Evolutionary conservation across 2,797 vertebrate genomes (phyloP).

Genomic region (Emydoidea blandingii): DNA sequence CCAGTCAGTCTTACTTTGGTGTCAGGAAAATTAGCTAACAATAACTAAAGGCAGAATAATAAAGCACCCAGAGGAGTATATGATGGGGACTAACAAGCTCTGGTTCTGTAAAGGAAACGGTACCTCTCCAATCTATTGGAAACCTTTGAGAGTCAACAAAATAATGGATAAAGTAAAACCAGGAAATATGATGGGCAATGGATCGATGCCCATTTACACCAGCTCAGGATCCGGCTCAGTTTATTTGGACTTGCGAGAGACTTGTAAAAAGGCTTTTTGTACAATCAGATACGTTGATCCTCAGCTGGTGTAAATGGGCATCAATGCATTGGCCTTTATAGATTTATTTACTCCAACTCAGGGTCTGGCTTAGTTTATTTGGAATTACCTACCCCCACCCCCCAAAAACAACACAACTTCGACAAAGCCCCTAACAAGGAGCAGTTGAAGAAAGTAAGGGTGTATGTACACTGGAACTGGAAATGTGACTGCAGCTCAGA

Average conservation of each 20-base stretch:
- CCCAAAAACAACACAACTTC: too few species aligned
- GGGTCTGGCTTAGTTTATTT: rapidly evolving
- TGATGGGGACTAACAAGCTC: not conserved
- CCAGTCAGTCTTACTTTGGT: not conserved
- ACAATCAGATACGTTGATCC: too few species aligned
- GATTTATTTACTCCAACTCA: not conserved
- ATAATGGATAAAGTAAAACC: not conserved
- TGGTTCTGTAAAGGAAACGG: not conserved
- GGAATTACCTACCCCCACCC: not conserved
- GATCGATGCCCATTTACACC: not conserved
- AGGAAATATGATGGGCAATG: not conserved
- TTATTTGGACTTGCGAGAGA: not conserved
- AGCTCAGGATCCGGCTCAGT: not conserved
- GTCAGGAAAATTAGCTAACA: not conserved
- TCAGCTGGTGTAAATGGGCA: too few species aligned
- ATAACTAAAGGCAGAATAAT: not conserved
- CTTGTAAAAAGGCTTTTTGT: too few species aligned
- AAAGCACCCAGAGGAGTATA: not conserved
- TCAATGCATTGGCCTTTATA: too few species aligned
- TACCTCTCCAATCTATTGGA: rapidly evolving
- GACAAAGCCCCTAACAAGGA: not conserved
- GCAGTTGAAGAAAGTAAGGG: not conserved
- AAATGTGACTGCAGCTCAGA: not conserved
- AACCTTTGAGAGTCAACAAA: not conserved
- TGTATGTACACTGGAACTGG: not conserved